Evolutionary conservation across 1,140 invertebrate species (phyloP), one percentile per base, ranked within the genome.

Genomic region (Lamellibrachia luymesi): DNA sequence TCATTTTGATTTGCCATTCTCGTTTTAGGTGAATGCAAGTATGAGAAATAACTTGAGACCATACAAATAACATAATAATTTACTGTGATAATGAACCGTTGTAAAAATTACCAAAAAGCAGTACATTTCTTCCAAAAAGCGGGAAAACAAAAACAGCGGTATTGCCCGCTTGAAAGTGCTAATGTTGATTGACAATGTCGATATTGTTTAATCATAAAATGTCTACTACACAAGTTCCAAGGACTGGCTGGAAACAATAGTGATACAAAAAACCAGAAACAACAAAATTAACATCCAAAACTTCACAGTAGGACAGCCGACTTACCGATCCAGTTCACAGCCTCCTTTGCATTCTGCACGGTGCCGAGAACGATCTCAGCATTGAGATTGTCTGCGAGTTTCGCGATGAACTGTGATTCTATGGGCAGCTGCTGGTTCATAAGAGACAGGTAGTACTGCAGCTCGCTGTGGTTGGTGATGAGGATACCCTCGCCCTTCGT

Each of bases 401-500:
- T 97, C 10, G 95, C 94, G 38, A 97, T 96, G 95, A 97, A 96
- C 95, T 97, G 97, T 94, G 97, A 97, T 94, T 97, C 97, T 92
- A 97, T 96, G 0, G 97, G 97, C 52, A 97, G 95, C 95, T 99
- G 99, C 96, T 99, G 99, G 97, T 99, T 99, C 93, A 99, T 97
- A 49, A 99, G 97, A 0, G 99, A 99, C 17, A 99, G 97, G 96
- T 99, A 99, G 96, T 99, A 99, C 95, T 99, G 99, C 5, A 99
- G 97, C 96, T 99, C 99, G 94, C 98, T 99, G 96, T 99, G 99
- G 96, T 99, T 99, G 0, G 99, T 99, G 56, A 99, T 99, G 25
- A 99, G 97, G 94, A 99, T 99, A 95, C 99, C 99, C 97, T 99
- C 98, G 94, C 99, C 99, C 96, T 99, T 99, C 0, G 98, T 99